Conservation (phyloP, 2,113 vertebrate genomes). For the Odocoileus virginianus region DNA sequence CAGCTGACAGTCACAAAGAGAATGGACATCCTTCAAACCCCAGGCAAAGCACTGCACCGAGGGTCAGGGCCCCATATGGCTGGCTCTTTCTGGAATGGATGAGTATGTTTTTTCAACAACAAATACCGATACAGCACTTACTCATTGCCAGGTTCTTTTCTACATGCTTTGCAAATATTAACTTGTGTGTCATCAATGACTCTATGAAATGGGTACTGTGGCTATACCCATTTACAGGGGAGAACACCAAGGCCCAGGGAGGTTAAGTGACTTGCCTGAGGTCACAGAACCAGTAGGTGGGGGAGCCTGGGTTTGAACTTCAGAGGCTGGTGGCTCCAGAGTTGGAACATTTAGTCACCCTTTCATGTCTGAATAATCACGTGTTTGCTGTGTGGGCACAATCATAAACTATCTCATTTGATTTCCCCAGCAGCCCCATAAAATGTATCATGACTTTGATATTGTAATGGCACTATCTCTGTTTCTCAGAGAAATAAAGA, state of each 20-base stretch:
- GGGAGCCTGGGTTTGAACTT: neutral
- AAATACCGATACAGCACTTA: fast-evolving
- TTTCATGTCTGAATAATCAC: fast-evolving
- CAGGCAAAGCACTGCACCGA: neutral
- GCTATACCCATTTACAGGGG: neutral
- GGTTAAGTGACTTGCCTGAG: neutral
- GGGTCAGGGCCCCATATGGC: neutral
- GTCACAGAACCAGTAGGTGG: neutral
- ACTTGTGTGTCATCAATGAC: neutral
- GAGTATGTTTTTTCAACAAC: too few species aligned
- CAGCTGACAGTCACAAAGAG: fast-evolving
- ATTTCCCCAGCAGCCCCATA: neutral
- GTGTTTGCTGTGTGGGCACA: fast-evolving
- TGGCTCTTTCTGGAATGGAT: neutral
- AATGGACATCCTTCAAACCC: too few species aligned
- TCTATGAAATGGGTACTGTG: fast-evolving
- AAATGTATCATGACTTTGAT: neutral
- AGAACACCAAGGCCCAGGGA: neutral
- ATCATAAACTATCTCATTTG: fast-evolving
- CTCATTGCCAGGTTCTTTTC: neutral
- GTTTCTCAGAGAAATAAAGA: neutral
- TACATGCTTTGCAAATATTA: neutral
- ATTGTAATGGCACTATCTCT: neutral
- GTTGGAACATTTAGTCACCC: fast-evolving
- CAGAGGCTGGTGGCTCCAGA: neutral